Conservation (phyloP, 2,888 invertebrate genomes). For the Steinernema hermaphroditum region DNA sequence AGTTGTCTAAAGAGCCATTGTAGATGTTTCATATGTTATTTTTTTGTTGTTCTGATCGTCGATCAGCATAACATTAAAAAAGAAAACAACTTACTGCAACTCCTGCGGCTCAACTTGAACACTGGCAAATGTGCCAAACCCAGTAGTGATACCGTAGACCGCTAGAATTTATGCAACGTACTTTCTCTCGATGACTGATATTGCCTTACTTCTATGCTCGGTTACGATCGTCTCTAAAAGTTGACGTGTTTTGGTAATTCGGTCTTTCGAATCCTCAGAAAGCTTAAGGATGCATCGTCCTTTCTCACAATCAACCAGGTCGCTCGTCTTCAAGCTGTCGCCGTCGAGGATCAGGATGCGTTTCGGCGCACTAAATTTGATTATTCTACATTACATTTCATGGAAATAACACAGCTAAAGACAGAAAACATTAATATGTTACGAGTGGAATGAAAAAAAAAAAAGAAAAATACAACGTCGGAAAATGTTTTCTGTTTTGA, state of each 20-base stretch:
- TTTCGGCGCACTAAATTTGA: not conserved
- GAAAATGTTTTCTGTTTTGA: too few species aligned
- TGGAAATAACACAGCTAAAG: too few species aligned
- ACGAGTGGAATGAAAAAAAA: too few species aligned
- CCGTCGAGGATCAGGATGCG: conserved; percentile 68
- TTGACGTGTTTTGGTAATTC: conserved; percentile 71
- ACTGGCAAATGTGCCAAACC: conserved; percentile 75
- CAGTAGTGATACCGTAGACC: conserved; percentile 74
- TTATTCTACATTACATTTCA: too few species aligned
- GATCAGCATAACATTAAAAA: too few species aligned
- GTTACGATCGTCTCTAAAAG: conserved; percentile 73
- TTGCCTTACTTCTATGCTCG: conserved; percentile 71
- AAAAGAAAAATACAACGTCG: too few species aligned
- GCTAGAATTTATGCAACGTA: conserved; percentile 69
- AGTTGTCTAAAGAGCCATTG: conserved; percentile 64
- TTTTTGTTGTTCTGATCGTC: too few species aligned
- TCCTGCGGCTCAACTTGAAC: conserved; percentile 72
- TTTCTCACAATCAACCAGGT: conserved; percentile 72
- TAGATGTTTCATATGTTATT: too few species aligned
- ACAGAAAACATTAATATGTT: too few species aligned
- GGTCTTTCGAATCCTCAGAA: conserved; percentile 71
- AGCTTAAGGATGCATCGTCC: conserved; percentile 72
- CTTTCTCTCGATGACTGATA: not conserved
- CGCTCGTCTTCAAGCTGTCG: conserved; percentile 71
- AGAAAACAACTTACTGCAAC: conserved; percentile 68